Percentiles rank a stretch among this genome's conserved stretches.
These are phyloP conservation scores for Saturnia japonica DNA, from an alignment of 2,888 invertebrate genomes.

Conservation along the genomic window DNA sequence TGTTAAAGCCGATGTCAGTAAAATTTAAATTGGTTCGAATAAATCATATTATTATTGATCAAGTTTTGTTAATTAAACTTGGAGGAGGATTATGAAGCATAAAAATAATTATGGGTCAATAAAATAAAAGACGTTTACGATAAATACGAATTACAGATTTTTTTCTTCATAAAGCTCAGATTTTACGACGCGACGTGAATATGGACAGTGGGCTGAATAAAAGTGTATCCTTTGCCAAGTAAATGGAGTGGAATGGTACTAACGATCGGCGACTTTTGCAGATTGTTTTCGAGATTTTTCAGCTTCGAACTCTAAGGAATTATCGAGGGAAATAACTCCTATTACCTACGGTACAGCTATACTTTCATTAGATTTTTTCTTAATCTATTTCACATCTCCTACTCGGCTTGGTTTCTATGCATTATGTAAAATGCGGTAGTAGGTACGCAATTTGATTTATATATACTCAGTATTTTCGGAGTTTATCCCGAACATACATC, in stretches of 20 bases:
- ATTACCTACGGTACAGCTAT: too few species aligned
- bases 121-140: slow-evolving; percentile 38
- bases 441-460: too few species aligned
- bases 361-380: not conserved
- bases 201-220: slow-evolving; percentile 28
- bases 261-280: slow-evolving; percentile 26
- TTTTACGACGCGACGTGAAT: slow-evolving; percentile 31
- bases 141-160: slow-evolving; percentile 42
- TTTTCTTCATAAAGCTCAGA: slow-evolving; percentile 29
- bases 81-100: slow-evolving; percentile 41
- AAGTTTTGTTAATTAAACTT: slow-evolving; percentile 48
- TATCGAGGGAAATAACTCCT: not conserved
- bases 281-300: slow-evolving; percentile 21
- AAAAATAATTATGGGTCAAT: slow-evolving; percentile 51
- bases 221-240: slow-evolving; percentile 29
- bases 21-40: slow-evolving; percentile 34
- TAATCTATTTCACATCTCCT: not conserved
- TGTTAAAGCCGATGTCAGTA: slow-evolving; percentile 23
- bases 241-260: slow-evolving; percentile 29
- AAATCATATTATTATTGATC: slow-evolving; percentile 33
- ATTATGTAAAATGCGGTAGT: too few species aligned
- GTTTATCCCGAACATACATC: too few species aligned
- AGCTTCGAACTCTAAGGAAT: not conserved
- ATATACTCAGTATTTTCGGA: too few species aligned
- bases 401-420: too few species aligned